A percentile compares a stretch with the other conserved stretches of the same genome.
Evolutionary conservation across 2,797 vertebrate genomes (phyloP).

Genomic region (Peromyscus nudipes): DNA sequence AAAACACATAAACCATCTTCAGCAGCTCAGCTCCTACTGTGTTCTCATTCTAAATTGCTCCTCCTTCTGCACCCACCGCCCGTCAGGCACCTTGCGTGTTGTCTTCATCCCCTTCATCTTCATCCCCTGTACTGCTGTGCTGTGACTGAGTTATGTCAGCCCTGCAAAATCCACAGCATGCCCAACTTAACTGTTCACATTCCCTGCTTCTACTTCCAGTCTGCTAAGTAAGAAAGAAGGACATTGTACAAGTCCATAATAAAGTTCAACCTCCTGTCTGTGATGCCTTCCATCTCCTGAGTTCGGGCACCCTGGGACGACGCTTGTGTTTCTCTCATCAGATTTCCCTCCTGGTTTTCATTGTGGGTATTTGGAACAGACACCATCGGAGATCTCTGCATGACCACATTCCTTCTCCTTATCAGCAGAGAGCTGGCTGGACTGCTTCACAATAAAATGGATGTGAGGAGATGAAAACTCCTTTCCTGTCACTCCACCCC

Average conservation of each 20-base stretch:
- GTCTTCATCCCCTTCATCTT: neutral
- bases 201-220: neutral
- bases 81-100: neutral
- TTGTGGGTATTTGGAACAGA: neutral
- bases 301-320: neutral
- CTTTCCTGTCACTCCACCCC: neutral
- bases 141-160: neutral
- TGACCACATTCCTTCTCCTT: neutral
- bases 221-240: neutral
- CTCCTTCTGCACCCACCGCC: neutral
- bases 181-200: neutral
- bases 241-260: neutral
- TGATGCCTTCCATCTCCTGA: neutral
- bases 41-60: neutral
- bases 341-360: neutral
- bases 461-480: neutral
- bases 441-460: neutral
- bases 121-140: neutral
- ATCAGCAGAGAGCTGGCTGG: neutral
- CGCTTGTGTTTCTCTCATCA: neutral
- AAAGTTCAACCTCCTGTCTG: neutral
- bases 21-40: neutral
- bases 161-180: neutral
- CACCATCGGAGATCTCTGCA: neutral
- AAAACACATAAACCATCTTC: neutral